Percentiles rank a stretch among this genome's conserved stretches.
These are phyloP conservation scores for Hippopotamus amphibius DNA, from an alignment of 2,113 vertebrate species.

Conservation along the genomic window DNA sequence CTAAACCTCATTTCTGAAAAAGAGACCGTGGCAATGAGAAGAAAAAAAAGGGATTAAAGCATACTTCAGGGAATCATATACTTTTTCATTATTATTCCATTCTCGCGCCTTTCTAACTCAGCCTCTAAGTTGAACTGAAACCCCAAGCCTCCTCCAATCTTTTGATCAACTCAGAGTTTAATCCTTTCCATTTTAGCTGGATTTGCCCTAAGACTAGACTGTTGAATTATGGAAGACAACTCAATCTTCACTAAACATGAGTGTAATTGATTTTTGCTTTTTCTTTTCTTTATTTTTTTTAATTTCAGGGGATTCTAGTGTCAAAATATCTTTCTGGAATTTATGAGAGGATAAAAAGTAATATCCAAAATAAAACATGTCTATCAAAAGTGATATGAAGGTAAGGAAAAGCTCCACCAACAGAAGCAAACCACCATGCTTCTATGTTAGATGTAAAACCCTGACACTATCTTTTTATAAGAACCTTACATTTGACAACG, in stretches of 20 bases:
- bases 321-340: constrained; percentile 49
- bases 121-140: constrained; percentile 25
- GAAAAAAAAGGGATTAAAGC: constrained; percentile 16
- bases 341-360: constrained; percentile 3
- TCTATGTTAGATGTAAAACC: background rate
- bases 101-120: background rate
- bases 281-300: background rate
- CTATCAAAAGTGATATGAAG: background rate
- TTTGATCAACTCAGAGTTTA: constrained; percentile 73
- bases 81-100: constrained; percentile 16
- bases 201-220: constrained; percentile 63
- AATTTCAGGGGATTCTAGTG: constrained; percentile 28
- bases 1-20: constrained; percentile 32
- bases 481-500: background rate
- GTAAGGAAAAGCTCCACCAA: fast-evolving
- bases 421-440: background rate
- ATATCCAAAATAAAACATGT: background rate
- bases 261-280: background rate
- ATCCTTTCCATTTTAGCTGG: constrained; percentile 69
- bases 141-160: constrained; percentile 5
- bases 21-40: background rate
- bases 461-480: background rate
- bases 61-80: background rate
- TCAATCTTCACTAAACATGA: constrained; percentile 56
- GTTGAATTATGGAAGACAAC: constrained; percentile 57